Conservation (phyloP, 30 jellyfish, hydroid and myxozoan genomes). For the Aurelia aurita complex sp. Pacific region DNA sequence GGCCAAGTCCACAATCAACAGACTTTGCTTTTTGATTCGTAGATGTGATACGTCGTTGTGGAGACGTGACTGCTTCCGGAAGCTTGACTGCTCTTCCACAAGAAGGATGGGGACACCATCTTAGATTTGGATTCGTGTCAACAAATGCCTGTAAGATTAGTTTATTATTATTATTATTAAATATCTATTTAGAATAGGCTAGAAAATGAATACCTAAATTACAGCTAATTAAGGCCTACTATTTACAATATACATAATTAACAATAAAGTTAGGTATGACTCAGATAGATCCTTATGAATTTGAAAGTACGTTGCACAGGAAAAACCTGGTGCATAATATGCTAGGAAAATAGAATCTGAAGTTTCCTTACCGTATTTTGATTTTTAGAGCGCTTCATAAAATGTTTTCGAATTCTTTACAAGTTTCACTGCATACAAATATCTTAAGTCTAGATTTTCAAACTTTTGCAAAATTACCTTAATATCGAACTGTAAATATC, state of each 20-base stretch:
- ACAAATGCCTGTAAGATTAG: slow-evolving; percentile 66
- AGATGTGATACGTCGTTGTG: slow-evolving; percentile 16
- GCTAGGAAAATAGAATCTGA: too few relatives aligned
- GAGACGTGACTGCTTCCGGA: slow-evolving; percentile 20
- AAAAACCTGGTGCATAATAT: too few relatives aligned
- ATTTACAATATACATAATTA: too few relatives aligned
- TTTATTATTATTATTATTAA: too few relatives aligned
- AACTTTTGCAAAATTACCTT: slow-evolving; percentile 37
- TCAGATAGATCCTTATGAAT: not conserved
- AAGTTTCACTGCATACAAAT: too few relatives aligned
- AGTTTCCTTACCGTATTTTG: too few relatives aligned
- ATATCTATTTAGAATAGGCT: too few relatives aligned
- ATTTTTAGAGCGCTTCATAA: too few relatives aligned
- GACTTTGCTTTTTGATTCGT: slow-evolving; percentile 46
- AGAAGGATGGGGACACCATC: slow-evolving; percentile 79
- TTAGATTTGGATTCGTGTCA: slow-evolving; percentile 68
- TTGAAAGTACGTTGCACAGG: not conserved
- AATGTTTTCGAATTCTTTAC: too few relatives aligned
- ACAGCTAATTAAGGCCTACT: too few relatives aligned
- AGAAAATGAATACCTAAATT: too few relatives aligned
- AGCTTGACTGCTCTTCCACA: slow-evolving; percentile 70
- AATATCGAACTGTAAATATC: slow-evolving; percentile 63
- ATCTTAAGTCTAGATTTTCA: too few relatives aligned
- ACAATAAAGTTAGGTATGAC: not conserved
- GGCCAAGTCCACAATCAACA: slow-evolving; percentile 76